Percentiles rank a stretch among this genome's conserved stretches.
Evolutionary conservation across 2,113 vertebrate species (phyloP).

Genomic region (Ginglymostoma cirratum): DNA sequence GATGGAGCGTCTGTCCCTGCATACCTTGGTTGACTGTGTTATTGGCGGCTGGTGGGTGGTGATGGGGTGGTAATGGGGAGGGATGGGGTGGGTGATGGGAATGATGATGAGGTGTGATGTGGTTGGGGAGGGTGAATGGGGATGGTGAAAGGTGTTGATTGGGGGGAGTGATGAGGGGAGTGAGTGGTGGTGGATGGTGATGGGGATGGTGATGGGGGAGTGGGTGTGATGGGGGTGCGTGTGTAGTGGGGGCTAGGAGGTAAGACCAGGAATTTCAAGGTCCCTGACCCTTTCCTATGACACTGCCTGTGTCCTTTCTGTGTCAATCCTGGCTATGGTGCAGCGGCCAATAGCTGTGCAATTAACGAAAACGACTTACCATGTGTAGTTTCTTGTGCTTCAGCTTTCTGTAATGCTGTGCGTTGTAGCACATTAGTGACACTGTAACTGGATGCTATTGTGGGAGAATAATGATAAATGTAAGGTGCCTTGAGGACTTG

Average conservation of each 20-base stretch:
- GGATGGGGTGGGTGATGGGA: too few species aligned
- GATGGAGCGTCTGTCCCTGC: too few species aligned
- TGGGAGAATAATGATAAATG: background rate
- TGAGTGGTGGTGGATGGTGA: too few species aligned
- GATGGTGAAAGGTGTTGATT: too few species aligned
- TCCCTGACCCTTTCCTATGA: background rate
- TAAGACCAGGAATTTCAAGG: background rate
- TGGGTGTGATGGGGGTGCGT: too few species aligned
- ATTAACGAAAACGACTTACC: background rate
- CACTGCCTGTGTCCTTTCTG: background rate
- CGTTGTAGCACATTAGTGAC: background rate
- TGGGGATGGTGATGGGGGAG: too few species aligned
- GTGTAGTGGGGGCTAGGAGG: background rate
- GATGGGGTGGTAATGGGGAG: too few species aligned
- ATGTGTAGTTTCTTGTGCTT: background rate
- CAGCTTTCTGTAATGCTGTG: background rate
- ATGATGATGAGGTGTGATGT: too few species aligned
- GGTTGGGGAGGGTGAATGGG: too few species aligned
- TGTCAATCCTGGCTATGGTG: background rate
- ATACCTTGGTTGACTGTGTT: too few species aligned
- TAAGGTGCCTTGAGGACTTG: background rate
- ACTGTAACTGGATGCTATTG: background rate
- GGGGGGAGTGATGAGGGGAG: too few species aligned
- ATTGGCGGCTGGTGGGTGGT: too few species aligned
- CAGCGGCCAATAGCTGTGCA: background rate